phyloP scores from a whole-genome alignment of 1,140 invertebrate species.

The Trachymyrmex cornetzi region DNA sequence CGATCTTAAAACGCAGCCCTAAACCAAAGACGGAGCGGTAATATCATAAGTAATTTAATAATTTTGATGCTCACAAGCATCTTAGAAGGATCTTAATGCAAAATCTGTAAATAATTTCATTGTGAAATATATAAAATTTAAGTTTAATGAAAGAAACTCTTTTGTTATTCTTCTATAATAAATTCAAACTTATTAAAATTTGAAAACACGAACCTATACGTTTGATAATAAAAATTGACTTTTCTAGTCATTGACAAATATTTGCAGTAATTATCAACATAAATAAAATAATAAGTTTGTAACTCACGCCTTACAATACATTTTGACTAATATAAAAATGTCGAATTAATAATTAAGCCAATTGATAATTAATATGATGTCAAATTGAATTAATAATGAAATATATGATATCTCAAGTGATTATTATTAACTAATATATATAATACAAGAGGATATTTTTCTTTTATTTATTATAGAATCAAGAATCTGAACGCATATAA shows the following conservation, averaged over 20 bases:
- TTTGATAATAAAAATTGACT: not conserved
- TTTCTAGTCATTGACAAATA: not conserved
- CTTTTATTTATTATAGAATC: not conserved
- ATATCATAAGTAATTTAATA: too few relatives aligned
- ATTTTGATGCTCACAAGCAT: too few relatives aligned
- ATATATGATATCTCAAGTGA: too few relatives aligned
- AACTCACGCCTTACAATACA: not conserved
- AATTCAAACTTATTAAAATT: not conserved
- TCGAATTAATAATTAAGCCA: not conserved
- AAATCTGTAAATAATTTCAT: too few relatives aligned
- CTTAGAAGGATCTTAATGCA: too few relatives aligned
- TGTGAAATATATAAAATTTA: too few relatives aligned
- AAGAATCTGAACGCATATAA: not conserved
- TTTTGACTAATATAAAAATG: not conserved
- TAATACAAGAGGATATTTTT: not conserved
- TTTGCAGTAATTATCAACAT: not conserved
- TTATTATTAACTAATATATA: not conserved
- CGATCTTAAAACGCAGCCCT: too few relatives aligned
- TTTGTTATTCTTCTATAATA: too few relatives aligned
- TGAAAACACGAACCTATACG: not conserved
- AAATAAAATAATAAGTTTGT: not conserved
- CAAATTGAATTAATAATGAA: not conserved
- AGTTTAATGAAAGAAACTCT: too few relatives aligned
- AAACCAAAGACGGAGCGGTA: too few relatives aligned
- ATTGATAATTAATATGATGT: not conserved